Evolutionary conservation across 2,113 vertebrate species (phyloP), one percentile per base, ranked within the genome.

Genomic region (Regulus satrapa): DNA sequence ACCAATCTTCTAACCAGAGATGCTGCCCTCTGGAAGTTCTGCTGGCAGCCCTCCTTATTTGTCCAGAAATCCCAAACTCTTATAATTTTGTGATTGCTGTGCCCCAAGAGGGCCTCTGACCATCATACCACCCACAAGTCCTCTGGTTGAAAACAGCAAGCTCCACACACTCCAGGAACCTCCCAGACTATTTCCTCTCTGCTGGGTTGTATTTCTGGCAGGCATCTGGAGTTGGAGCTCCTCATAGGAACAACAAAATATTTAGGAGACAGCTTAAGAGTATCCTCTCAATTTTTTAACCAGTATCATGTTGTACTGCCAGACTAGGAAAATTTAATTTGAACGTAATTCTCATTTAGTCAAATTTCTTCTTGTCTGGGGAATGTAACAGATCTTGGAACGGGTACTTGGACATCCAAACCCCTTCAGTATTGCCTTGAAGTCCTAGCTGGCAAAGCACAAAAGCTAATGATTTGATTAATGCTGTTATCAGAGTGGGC

Each of bases 381-480:
- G 18, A 82, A 26, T 0, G 0, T 38, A 56, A 54, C 25, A 61
- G 46, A 68, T 61, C 1, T 3, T 58, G 29, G 59, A 90, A 94
- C 40, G 18, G 36, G 23, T 41, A 34, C 73, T 91, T 73, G 48
- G 34, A 61, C 14, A 18, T 73, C 55, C 23, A 73, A 51, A 85
- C 21, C 54, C 79, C 61, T 59, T 59, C 23, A 68, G 54, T 9
- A 75, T 17, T 84, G 36, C 54, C 62, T 48, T 51, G 36, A 92
- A 94, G 34, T 72, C 85, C 76, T 54, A 92, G 75, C 46, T 95
- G 96, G 87, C 75, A 94, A 58, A 89, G 93, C 46, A 63, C 20
- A 49, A 49, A 49, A 83, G 58, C n/a, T 96, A 95, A 97, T 97
- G 92, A 89, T 89, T 94, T 97, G 81, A 97, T 97, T 97, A 91